Base-by-base conservation (phyloP, 2,113 vertebrate species). In the Erythrolamprus reginae region DNA sequence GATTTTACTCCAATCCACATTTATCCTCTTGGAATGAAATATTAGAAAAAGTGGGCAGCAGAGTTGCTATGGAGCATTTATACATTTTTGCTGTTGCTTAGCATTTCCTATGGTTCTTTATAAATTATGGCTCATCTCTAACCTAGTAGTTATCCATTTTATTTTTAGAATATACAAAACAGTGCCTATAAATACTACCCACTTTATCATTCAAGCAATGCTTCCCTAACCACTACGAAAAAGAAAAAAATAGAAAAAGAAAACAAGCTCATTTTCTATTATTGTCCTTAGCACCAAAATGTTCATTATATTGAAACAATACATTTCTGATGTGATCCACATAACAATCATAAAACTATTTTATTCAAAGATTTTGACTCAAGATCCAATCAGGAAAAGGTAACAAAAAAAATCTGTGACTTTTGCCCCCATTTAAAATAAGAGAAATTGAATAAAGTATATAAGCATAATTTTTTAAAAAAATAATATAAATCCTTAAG, bases 141-240 rank as follows among this genome's bases (percentile, higher is more conserved):
- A 61, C 70, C 50, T 48, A 93, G 51, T 56, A 45, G 82, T 53
- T 19, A 91, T 83, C 15, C 8, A 87, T 90, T 93, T 92, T 95
- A 96, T 95, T 94, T 93, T 93, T 0, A 95, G 50, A 84, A 53
- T 89, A 65, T 84, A 93, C 91, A 93, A 89, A 92, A 28, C 45
- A 92, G 17, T 33, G 89, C 15, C 88, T 89, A 91, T 56, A 93
- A 95, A 89, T 48, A 86, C 23, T 86, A 87, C 13, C 13, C 47
- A 45, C 88, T 87, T 88, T 33, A 90, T 55, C 90, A 84, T 77
- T n/a, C n/a, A 90, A 47, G 10, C 12, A 91, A 24, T 84, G 42
- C 77, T 45, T 10, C 70, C 26, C 91, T 84, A 55, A 89, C 47
- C 21, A 48, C 21, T 51, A 55, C 26, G 6, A 77, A 77, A 77